phyloP scores from a whole-genome alignment of 1,140 invertebrate species.

The Phymastichus coffea region DNA sequence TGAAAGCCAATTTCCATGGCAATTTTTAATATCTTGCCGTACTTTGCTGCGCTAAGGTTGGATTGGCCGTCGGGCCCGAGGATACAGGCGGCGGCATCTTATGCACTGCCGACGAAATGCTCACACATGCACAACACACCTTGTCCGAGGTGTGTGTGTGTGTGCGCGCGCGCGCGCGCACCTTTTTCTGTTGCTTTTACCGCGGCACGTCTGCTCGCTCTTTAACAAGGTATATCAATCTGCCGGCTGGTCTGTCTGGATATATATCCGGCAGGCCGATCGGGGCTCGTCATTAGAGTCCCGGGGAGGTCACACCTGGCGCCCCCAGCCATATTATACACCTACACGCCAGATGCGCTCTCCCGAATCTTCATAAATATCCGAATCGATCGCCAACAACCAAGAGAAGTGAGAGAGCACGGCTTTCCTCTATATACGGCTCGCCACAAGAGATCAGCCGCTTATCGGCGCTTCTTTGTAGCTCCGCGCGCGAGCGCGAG shows the following conservation, averaged over 20 bases:
- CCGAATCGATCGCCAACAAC: slow-evolving; percentile 36
- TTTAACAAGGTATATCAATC: slow-evolving; percentile 45
- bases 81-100: too few relatives aligned
- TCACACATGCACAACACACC: too few relatives aligned
- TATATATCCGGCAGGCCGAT: slow-evolving; percentile 29
- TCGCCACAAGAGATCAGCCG: too few relatives aligned
- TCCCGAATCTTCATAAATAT: slow-evolving; percentile 50
- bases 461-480: too few relatives aligned
- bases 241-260: slow-evolving; percentile 12
- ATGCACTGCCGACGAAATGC: too few relatives aligned
- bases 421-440: too few relatives aligned
- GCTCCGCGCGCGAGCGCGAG: neutral
- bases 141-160: too few relatives aligned
- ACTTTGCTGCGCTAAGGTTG: too few relatives aligned
- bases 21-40: neutral
- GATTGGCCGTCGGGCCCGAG: too few relatives aligned
- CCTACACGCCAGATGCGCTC: slow-evolving; percentile 26
- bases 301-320: slow-evolving; percentile 52
- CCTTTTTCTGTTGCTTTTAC: slow-evolving; percentile 19
- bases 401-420: neutral
- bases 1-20: slow-evolving; percentile 4
- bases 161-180: slow-evolving; percentile 5
- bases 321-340: slow-evolving; percentile 37
- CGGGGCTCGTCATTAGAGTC: slow-evolving; percentile 42
- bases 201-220: slow-evolving; percentile 33